Base-by-base conservation (phyloP, 2,797 vertebrate genomes). In the Decapterus maruadsi region DNA sequence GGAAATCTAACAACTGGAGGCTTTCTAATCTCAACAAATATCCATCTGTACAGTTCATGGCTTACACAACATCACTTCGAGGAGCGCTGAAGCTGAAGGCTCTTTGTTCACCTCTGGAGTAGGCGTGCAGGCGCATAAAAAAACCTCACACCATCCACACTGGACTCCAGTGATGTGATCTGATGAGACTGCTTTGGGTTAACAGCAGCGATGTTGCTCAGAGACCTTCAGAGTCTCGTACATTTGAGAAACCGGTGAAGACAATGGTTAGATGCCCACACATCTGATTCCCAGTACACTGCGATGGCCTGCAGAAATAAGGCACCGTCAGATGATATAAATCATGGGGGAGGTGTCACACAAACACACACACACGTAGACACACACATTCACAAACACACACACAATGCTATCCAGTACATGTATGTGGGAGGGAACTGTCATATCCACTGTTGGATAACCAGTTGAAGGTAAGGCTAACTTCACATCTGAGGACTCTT, bases 311-410 rank as follows among this genome's bases (percentile, higher is more conserved):
- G 73, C 80, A 89, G 87, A 90, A 86, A 88, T 78, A 81, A 84
- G 67, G 82, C 78, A 84, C 70, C 68, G 67, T 90, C 91, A 85
- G 79, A 88, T 80, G 84, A 81, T 82, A 89, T 90, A 89, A 89
- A 90, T 89, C 81, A 84, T 8, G 38, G 71, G 78, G 86, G 84
- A 83, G 85, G 75, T 83, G 81, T 88, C 79, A 20, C 76, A 78
- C 61, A 59, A 6, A 64, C 74, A 69, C 57, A 70, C 36, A 59
- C 72, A 60, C 42, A 65, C n/a, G n/a, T n/a, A n/a, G n/a, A n/a
- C 60, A 63, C 74, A 82, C 81, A 68, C 70, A 67, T 26, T 26
- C 42, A 45, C 56, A 51, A 45, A 55, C 59, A 57, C 69, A 69
- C 59, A 57, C 69, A 69, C 72, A 45, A 38, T 13, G 66, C 56